A percentile compares a stretch with the other conserved stretches of the same genome.
Evolutionary conservation across 2,113 vertebrate genomes (phyloP).

Genomic region (Leucopsar rothschildi): DNA sequence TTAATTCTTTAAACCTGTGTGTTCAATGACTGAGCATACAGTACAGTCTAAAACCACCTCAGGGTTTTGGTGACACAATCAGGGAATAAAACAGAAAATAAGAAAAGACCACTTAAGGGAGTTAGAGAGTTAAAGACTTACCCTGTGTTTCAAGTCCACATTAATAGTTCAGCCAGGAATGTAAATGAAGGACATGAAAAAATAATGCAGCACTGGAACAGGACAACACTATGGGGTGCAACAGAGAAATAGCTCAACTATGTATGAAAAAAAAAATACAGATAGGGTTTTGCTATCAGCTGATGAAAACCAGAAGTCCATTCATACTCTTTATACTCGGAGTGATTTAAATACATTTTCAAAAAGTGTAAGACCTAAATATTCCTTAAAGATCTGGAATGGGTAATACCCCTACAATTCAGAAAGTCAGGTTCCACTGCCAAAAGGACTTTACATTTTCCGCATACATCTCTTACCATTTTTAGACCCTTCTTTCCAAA

Average conservation of each 20-base stretch:
- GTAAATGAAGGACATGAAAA: not conserved
- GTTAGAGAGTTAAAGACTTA: not conserved
- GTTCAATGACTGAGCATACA: not conserved
- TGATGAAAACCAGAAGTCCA: not conserved
- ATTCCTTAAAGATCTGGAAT: not conserved
- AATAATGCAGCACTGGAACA: not conserved
- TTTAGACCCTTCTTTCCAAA: not conserved
- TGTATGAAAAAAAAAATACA: not conserved
- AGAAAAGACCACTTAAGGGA: not conserved
- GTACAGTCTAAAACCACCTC: not conserved
- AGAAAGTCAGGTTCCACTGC: not conserved
- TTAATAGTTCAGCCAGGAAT: not conserved
- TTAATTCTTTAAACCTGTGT: not conserved
- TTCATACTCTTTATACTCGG: too few relatives aligned
- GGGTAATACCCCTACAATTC: not conserved
- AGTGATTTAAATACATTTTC: not conserved
- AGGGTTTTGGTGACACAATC: not conserved
- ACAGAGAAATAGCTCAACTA: not conserved
- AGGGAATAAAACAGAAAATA: not conserved
- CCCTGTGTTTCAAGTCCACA: not conserved
- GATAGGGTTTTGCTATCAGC: not conserved
- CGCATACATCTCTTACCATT: accelerated
- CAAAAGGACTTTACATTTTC: not conserved
- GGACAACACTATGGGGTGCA: not conserved
- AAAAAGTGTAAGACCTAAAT: not conserved